Evolutionary conservation across 2,888 invertebrate genomes (phyloP).

Genomic region (Resseliella maxima): DNA sequence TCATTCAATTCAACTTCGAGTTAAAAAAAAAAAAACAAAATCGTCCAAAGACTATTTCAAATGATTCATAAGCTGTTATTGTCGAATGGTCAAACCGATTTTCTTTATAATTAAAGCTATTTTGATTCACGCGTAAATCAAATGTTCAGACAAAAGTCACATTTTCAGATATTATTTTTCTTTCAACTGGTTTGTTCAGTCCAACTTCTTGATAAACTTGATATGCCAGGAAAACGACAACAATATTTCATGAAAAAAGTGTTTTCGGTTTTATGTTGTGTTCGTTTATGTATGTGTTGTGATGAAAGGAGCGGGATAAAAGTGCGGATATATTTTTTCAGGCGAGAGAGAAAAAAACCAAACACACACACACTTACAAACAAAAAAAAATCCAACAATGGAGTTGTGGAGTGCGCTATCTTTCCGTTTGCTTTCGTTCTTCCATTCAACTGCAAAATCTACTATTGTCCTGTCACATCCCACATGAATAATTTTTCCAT

Average conservation of each 20-base stretch:
- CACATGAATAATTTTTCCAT: slow-evolving; percentile 57
- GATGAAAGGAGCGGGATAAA: not conserved
- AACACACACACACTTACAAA: no score
- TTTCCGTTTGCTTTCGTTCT: slow-evolving; percentile 46
- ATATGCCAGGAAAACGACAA: not conserved
- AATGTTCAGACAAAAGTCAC: no score
- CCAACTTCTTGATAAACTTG: not conserved
- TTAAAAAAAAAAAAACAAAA: no score
- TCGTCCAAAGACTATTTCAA: no score
- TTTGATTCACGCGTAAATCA: no score
- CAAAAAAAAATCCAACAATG: slow-evolving; percentile 19
- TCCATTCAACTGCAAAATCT: slow-evolving; percentile 36
- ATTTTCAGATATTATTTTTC: no score
- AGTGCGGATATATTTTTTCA: slow-evolving; percentile 10
- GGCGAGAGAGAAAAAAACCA: not conserved
- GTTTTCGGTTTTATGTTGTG: not conserved
- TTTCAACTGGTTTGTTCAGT: not conserved
- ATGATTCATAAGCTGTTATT: no score
- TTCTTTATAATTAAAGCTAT: no score
- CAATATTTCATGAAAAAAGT: not conserved
- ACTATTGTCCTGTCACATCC: slow-evolving; percentile 45
- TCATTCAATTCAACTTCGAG: no score
- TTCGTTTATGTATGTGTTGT: not conserved
- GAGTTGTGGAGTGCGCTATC: not conserved
- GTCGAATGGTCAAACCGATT: no score